Base-by-base conservation (phyloP, 1,140 invertebrate genomes). In the Lepidostoma basale region DNA sequence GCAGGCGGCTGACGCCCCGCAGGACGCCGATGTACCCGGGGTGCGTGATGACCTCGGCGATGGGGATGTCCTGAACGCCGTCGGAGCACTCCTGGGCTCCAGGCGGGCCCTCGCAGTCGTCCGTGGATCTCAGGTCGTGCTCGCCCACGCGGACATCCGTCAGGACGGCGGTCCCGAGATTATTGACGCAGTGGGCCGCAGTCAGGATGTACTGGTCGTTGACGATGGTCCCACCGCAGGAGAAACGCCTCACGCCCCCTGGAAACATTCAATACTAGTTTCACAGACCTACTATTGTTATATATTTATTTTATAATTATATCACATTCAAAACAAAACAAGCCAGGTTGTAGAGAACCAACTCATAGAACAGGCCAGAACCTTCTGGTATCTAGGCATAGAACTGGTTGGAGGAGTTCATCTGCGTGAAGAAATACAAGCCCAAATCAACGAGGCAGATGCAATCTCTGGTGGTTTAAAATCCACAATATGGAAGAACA, bases 131-230 rank as follows among this genome's bases (percentile, higher is more conserved):
- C 0, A 86, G 76, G 68, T 90, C 83, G 69, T 90, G 83, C 54
- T 91, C 89, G 6, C 89, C 89, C 0, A 90, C 76, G 39, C 89
- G 77, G 0, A 89, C 85, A 16, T 81, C 81, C 62, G 74, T 68
- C 36, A 85, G 62, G 45, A 66, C 76, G 49, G 78, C 63, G 62
- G 78, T 74, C 0, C 28, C 30, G 20, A 88, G 72, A 6, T 77
- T 74, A 1, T 81, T 83, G 5, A 91, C 82, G 59, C 89, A 91
- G 72, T 91, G 90, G 0, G 89, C 90, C 1, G 89, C 89, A 0
- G 89, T 92, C 12, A 91, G 76, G 28, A 91, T 83, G 71, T 90
- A 89, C 72, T 86, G 79, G 36, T 85, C 76, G 42, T 83, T 87
- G 62, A 92, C 90, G 1, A 91, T 73, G 0, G 88, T 80, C 3